Base-by-base conservation (phyloP, 2,888 invertebrate species). In the Microdon myrmicae region DNA sequence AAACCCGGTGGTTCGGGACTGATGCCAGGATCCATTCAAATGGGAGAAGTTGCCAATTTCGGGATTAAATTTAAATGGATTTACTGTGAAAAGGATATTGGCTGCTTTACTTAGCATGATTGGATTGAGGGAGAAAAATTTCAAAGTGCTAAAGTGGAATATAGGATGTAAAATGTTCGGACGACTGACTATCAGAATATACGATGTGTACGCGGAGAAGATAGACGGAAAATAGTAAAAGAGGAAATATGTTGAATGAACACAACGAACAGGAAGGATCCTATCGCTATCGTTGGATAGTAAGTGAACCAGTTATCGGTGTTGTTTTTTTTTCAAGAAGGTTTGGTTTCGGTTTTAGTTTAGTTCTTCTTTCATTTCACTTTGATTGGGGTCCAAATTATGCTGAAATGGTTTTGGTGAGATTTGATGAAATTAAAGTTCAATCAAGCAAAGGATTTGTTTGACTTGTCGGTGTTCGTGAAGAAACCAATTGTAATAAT, bases 61-160 rank as follows among this genome's bases (percentile, higher is more conserved):
- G 26, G 56, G 56, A 58, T 64, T 64, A 64, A 58, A 58, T 64
- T 64, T 51, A 64, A 64, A 64, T 64, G 51, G 51, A 39, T 61
- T 49, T 61, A 39, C 45, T 43, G 34, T 47, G 51, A 58, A 64
- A 56, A 53, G 56, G 56, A 56, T 64, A 51, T 41, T 53, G 47
- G 37, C 47, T 53, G 56, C 45, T 53, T 58, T 64, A 58, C 64
- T 64, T 64, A 64, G 51, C 43, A 26, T 45, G 56, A 64, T 64
- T 64, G 51, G 56, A 56, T 64, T 22, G 37, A 49, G 48, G 39
- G 45, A 19, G 14, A 4, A 41, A 38, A 12, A 37, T 48, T 16
- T n/a, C 51, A 51, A 45, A 56, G 49, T 61, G 61, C 61, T 61
- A 49, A 49, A 53, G 28, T 38, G 37, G 38, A 53, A 44, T 37